Evolutionary conservation across 2,797 vertebrate species (phyloP).

Genomic region (Sciurus carolinensis): DNA sequence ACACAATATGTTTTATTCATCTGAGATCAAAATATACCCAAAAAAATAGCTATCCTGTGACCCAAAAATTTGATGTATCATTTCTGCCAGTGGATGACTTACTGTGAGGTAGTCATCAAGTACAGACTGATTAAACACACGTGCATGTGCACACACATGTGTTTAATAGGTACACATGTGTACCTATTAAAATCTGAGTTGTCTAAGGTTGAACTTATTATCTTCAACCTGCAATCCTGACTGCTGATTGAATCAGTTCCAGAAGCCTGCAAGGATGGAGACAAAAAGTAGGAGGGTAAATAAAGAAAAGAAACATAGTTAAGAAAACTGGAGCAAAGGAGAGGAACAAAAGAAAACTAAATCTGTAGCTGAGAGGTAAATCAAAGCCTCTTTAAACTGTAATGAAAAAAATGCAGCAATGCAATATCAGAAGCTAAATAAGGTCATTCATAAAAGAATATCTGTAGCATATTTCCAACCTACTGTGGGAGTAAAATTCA

Average conservation of each 20-base stretch:
- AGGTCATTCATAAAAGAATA: conserved; percentile 86
- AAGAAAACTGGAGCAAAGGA: conserved; percentile 60
- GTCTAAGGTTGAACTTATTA: conserved; percentile 68
- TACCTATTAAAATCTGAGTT: conserved; percentile 16
- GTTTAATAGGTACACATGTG: neutral
- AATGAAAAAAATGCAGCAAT: conserved; percentile 81
- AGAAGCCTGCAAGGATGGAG: conserved; percentile 5
- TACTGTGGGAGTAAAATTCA: conserved; percentile 86
- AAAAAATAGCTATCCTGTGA: conserved; percentile 30
- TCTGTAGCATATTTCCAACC: conserved; percentile 84
- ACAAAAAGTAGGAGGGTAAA: conserved; percentile 17
- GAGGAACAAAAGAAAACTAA: conserved; percentile 59
- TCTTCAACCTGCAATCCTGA: conserved; percentile 24
- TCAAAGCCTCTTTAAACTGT: conserved; percentile 82
- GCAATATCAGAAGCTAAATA: conserved; percentile 80
- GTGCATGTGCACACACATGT: conserved; percentile 60
- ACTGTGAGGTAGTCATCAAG: conserved; percentile 68
- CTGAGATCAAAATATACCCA: neutral
- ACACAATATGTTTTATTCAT: neutral
- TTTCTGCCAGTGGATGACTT: conserved; percentile 60
- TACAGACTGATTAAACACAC: conserved; percentile 68
- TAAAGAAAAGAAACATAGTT: conserved; percentile 44
- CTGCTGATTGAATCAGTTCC: conserved; percentile 42
- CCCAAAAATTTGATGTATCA: conserved; percentile 52
- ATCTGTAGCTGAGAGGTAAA: conserved; percentile 73